phyloP scores from a whole-genome alignment of 2,797 vertebrate species.

The Rhinella marina region DNA sequence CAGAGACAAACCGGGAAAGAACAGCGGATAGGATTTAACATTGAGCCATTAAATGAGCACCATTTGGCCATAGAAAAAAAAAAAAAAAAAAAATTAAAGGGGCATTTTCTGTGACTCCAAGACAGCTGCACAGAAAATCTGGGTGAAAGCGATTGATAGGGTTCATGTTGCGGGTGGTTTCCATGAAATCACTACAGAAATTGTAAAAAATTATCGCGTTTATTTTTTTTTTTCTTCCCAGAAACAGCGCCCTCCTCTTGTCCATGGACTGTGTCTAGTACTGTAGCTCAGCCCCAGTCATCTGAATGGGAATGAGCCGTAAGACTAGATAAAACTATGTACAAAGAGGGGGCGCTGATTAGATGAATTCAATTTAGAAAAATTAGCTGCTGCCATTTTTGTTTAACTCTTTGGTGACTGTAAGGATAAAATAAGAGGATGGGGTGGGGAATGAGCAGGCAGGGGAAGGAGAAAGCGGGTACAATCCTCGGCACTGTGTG shows the following conservation, averaged over 20 bases:
- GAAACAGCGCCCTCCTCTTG: background rate
- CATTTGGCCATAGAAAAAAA: background rate
- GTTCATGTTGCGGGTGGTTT: background rate
- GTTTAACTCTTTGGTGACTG: too few relatives aligned
- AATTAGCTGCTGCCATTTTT: too few relatives aligned
- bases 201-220: too few relatives aligned
- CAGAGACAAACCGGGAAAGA: background rate
- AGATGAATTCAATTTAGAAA: background rate
- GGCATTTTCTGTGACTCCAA: background rate
- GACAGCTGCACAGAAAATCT: background rate
- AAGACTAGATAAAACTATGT: background rate
- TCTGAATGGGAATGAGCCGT: too few relatives aligned
- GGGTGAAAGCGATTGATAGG: too few relatives aligned
- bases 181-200: background rate
- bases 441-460: background rate
- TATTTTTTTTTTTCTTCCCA: background rate
- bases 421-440: too few relatives aligned
- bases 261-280: background rate
- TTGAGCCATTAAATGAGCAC: conserved; percentile 22
- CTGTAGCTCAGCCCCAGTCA: background rate
- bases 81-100: background rate
- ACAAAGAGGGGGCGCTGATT: background rate
- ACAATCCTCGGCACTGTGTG: conserved; percentile 43
- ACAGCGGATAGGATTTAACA: conserved; percentile 27
- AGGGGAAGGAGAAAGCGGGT: background rate